These are phyloP conservation scores for Drosophila kohkoa DNA, from an alignment of 1,140 invertebrate species.

Conservation along the genomic window DNA sequence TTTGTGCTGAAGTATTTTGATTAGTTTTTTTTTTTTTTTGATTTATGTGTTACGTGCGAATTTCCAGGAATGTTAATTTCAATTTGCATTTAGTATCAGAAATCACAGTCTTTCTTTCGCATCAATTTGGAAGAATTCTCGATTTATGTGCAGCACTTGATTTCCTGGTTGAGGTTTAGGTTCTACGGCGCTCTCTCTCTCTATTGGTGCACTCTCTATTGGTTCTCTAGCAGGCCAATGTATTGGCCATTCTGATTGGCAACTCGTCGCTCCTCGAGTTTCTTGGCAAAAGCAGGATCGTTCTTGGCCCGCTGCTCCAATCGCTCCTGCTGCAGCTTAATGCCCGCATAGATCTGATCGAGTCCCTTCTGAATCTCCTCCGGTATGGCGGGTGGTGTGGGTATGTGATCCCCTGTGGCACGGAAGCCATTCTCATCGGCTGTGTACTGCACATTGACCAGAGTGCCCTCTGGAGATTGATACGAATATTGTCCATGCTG, in stretches of 20 bases:
- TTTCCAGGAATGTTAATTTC: conserved; percentile 17
- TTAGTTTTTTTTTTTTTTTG: not conserved
- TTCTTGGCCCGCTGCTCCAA: conserved; percentile 85
- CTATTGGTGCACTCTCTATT: conserved; percentile 66
- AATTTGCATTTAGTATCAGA: conserved; percentile 21
- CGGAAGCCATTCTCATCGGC: conserved; percentile 92
- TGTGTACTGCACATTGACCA: conserved; percentile 85
- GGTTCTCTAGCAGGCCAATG: conserved; percentile 84
- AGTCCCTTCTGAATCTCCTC: conserved; percentile 92
- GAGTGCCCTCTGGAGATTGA: conserved; percentile 89
- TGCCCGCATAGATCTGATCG: conserved; percentile 92
- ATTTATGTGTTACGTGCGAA: not conserved
- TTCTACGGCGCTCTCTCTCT: not conserved
- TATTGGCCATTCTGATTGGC: conserved; percentile 87
- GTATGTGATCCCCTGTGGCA: conserved; percentile 92
- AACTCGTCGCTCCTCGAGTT: conserved; percentile 85
- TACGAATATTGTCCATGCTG: conserved; percentile 93
- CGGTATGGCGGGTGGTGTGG: conserved; percentile 93
- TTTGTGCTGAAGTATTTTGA: conserved; percentile 25
- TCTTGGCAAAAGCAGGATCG: conserved; percentile 86
- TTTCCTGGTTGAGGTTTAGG: conserved; percentile 13
- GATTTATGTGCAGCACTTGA: conserved; percentile 21
- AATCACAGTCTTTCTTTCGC: conserved; percentile 46
- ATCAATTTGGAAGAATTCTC: conserved; percentile 31
- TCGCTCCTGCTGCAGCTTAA: conserved; percentile 89